Evolutionary conservation across 2,113 vertebrate genomes (phyloP).

Genomic region (Pica pica): DNA sequence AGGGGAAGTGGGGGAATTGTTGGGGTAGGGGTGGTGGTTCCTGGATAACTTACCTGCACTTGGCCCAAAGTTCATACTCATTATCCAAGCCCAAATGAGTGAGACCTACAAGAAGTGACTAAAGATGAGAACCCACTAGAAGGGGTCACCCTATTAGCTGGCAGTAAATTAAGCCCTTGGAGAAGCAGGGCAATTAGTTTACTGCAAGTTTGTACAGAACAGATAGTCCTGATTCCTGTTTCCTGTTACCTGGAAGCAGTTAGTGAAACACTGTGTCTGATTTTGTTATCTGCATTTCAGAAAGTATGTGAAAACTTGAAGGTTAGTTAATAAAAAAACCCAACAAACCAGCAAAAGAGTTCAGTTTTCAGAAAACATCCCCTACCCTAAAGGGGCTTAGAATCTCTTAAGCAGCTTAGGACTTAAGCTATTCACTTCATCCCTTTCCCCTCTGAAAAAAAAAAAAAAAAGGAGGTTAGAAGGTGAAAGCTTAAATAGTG

Average conservation of each 20-base stretch:
- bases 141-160: neutral
- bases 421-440: conserved; percentile 1
- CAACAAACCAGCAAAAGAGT: neutral
- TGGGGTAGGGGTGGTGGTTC: rapidly evolving
- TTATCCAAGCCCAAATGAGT: neutral
- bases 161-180: neutral
- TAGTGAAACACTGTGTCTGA: neutral
- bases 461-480: neutral
- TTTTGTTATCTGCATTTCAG: neutral
- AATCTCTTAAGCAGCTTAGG: conserved; percentile 44
- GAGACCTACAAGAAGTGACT: neutral
- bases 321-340: neutral
- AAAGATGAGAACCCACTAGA: neutral
- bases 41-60: neutral
- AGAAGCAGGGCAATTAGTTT: neutral
- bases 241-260: neutral
- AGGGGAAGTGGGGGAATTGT: neutral
- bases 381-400: neutral
- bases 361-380: neutral
- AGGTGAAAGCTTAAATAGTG: neutral
- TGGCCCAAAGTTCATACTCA: neutral
- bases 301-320: neutral
- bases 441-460: neutral
- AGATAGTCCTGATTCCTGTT: neutral
- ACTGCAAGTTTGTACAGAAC: neutral